These are phyloP conservation scores for Willowsia nigromaculata DNA, from an alignment of 2,888 invertebrate species.

Conservation along the genomic window DNA sequence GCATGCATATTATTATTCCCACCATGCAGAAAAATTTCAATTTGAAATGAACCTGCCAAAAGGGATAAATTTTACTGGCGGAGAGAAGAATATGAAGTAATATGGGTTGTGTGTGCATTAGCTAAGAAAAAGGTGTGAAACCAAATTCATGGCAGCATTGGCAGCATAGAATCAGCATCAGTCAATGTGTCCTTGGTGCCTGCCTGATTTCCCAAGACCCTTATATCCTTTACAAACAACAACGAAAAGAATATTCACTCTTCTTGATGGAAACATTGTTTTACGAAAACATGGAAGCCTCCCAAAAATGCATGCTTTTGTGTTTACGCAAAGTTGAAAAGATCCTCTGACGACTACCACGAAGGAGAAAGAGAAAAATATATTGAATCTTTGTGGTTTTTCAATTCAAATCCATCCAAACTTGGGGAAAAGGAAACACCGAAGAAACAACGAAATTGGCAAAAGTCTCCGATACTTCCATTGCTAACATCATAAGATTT, in stretches of 20 bases:
- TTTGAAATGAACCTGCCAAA: conserved; percentile 19
- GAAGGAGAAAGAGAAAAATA: conserved; percentile 16
- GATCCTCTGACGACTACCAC: not conserved
- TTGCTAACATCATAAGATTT: conserved; percentile 36
- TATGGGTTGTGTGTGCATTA: conserved; percentile 15
- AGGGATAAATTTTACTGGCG: conserved; percentile 37
- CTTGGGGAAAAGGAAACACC: conserved; percentile 26
- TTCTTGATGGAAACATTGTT: not conserved
- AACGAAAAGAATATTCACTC: not conserved
- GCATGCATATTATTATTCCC: conserved; percentile 19
- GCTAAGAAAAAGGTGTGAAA: conserved; percentile 23
- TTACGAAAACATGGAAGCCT: not conserved
- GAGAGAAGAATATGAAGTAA: not conserved
- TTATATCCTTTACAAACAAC: conserved; percentile 29
- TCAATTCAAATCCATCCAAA: conserved; percentile 42
- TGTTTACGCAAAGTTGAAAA: not conserved
- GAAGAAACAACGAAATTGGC: conserved; percentile 49
- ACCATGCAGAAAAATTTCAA: conserved; percentile 17
- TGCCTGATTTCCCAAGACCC: conserved; percentile 45
- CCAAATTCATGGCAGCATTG: not conserved
- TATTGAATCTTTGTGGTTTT: conserved; percentile 53
- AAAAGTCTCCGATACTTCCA: conserved; percentile 5
- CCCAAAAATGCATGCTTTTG: not conserved
- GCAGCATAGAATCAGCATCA: too few relatives aligned
- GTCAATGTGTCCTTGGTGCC: conserved; percentile 26